These are phyloP conservation scores for Pristiophorus japonicus DNA, from an alignment of 2,113 vertebrate genomes.

Conservation along the genomic window DNA sequence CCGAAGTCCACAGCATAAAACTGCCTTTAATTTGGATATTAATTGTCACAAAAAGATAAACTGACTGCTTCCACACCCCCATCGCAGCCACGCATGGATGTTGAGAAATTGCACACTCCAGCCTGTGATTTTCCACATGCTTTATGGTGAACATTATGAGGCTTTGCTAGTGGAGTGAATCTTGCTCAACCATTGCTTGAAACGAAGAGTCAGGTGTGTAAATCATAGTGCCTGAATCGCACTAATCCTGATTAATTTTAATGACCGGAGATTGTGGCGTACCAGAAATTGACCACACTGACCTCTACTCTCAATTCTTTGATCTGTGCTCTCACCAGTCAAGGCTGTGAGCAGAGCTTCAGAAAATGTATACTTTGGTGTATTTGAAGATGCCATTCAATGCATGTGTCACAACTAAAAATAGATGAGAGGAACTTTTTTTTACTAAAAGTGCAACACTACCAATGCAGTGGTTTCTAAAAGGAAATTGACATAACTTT, in stretches of 20 bases:
- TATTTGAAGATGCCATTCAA: background rate
- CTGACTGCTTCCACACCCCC: background rate
- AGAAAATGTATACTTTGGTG: no score
- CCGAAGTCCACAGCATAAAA: background rate
- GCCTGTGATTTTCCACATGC: no score
- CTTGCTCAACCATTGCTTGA: background rate
- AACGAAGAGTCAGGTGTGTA: background rate
- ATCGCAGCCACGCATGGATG: background rate
- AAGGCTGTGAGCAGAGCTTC: background rate
- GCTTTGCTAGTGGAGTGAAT: background rate
- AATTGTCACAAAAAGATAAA: background rate
- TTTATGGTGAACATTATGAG: no score
- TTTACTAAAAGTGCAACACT: background rate
- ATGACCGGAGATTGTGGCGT: background rate
- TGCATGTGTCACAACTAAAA: background rate
- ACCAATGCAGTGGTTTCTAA: background rate
- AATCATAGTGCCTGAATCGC: background rate
- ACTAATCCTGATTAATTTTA: background rate
- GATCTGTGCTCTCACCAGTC: background rate
- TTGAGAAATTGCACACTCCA: background rate
- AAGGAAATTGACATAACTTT: background rate
- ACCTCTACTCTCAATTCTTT: background rate
- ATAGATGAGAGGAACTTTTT: background rate
- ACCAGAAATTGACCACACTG: background rate
- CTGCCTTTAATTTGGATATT: background rate